phyloP scores from a whole-genome alignment of 2,888 invertebrate species.

The Chaetogeoica ovagalla region DNA sequence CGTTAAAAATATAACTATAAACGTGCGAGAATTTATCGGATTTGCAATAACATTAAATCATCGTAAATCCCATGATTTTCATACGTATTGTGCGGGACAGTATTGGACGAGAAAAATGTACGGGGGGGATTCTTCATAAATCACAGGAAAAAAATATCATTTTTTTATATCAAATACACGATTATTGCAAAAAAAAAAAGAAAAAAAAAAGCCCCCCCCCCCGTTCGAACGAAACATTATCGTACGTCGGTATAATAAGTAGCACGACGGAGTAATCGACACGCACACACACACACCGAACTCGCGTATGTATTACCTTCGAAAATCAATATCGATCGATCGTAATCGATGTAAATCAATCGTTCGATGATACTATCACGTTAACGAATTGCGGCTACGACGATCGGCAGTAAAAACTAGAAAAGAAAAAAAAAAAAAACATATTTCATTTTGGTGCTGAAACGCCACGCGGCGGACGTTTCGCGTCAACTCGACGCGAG shows the following conservation, averaged over 20 bases:
- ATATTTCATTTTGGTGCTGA: neutral
- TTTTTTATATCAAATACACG: no score
- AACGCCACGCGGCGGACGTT: no score
- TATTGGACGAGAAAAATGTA: no score
- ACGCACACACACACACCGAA: neutral
- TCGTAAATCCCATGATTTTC: neutral
- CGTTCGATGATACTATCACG: neutral
- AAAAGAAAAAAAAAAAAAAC: neutral
- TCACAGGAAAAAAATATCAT: no score
- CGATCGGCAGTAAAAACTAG: neutral
- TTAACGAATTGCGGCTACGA: neutral
- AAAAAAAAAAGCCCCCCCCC: no score
- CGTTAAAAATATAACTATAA: neutral
- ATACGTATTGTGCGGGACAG: no score
- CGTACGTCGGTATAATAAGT: no score
- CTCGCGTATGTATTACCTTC: constrained; percentile 20
- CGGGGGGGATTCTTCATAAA: no score
- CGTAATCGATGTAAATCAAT: neutral
- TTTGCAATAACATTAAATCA: neutral
- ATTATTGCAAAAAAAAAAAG: neutral
- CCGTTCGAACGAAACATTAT: no score
- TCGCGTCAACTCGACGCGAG: neutral
- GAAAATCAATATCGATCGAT: constrained; percentile 25
- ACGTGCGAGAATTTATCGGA: no score
- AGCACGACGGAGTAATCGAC: no score